These are phyloP conservation scores for Muscina levida DNA, from an alignment of 2,888 invertebrate genomes.

Conservation along the genomic window DNA sequence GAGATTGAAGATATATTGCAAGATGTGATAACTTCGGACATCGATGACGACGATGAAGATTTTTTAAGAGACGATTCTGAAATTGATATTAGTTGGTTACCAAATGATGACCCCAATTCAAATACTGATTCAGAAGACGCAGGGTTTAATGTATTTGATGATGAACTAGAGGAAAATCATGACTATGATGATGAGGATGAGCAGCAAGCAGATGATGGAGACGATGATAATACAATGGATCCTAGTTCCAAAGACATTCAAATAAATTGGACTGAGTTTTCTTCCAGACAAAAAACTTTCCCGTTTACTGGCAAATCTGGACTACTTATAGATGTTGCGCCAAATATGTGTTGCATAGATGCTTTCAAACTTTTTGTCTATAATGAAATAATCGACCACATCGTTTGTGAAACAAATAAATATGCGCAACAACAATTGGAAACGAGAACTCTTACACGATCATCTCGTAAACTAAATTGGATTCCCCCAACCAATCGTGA, in stretches of 20 bases:
- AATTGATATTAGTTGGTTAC: conserved; percentile 39
- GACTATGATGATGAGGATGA: conserved; percentile 53
- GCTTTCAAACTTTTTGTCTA: conserved; percentile 27
- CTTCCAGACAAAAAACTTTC: conserved; percentile 46
- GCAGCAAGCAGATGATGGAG: conserved; percentile 52
- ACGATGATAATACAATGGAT: conserved; percentile 41
- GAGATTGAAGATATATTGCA: conserved; percentile 37
- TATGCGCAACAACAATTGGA: conserved; percentile 44
- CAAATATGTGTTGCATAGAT: conserved; percentile 4
- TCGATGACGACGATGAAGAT: conserved; percentile 19
- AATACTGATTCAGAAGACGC: conserved; percentile 35
- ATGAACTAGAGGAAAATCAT: conserved; percentile 50
- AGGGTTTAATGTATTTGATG: conserved; percentile 46
- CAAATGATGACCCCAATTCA: conserved; percentile 41
- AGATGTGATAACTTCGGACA: conserved; percentile 38
- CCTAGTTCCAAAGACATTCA: conserved; percentile 42
- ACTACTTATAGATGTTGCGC: conserved; percentile 29
- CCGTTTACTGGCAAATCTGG: conserved; percentile 40
- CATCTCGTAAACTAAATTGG: neutral
- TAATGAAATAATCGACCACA: conserved; percentile 34
- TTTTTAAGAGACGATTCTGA: conserved; percentile 10
- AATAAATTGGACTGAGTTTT: conserved; percentile 50
- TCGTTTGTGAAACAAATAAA: conserved; percentile 34
- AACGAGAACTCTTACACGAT: conserved; percentile 45
- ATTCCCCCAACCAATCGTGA: conserved; percentile 34